Evolutionary conservation across 2,888 invertebrate species (phyloP).

Genomic region (Parnassius mnemosyne): DNA sequence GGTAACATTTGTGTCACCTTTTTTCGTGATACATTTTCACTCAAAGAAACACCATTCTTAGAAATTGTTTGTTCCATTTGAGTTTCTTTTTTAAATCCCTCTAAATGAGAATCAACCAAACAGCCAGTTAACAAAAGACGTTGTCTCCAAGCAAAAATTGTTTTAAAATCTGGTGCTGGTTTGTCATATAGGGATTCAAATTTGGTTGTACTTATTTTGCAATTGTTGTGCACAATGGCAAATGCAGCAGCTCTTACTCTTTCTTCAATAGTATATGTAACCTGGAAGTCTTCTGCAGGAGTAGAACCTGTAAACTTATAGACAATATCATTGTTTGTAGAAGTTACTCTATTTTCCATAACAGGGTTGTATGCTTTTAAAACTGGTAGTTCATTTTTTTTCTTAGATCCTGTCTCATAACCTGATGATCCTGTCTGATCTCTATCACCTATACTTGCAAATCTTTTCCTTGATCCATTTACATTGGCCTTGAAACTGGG

Average conservation of each 20-base stretch:
- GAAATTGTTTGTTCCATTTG: constrained; percentile 16
- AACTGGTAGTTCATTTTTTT: constrained; percentile 43
- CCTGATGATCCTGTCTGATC: constrained; percentile 61
- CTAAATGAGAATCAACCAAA: constrained; percentile 61
- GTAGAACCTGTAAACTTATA: constrained; percentile 61
- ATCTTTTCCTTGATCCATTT: constrained; percentile 51
- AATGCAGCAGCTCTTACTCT: constrained; percentile 65
- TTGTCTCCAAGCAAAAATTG: constrained; percentile 72
- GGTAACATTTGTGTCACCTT: constrained; percentile 42
- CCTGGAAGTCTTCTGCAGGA: constrained; percentile 56
- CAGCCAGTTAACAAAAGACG: constrained; percentile 65
- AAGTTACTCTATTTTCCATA: constrained; percentile 72
- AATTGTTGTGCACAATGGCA: constrained; percentile 70
- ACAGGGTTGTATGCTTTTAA: constrained; percentile 56
- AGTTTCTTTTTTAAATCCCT: constrained; percentile 28
- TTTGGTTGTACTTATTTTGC: constrained; percentile 64
- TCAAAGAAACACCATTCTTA: constrained; percentile 17
- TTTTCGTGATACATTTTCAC: constrained; percentile 26
- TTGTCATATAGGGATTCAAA: constrained; percentile 67
- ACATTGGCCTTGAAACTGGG: constrained; percentile 47
- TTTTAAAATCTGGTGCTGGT: constrained; percentile 74
- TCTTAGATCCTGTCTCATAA: constrained; percentile 62
- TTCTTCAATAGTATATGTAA: constrained; percentile 67
- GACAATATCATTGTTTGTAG: constrained; percentile 65
- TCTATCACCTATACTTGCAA: constrained; percentile 55